Base-by-base conservation (phyloP, 2,888 invertebrate genomes). In the Ochropleura leucogaster region DNA sequence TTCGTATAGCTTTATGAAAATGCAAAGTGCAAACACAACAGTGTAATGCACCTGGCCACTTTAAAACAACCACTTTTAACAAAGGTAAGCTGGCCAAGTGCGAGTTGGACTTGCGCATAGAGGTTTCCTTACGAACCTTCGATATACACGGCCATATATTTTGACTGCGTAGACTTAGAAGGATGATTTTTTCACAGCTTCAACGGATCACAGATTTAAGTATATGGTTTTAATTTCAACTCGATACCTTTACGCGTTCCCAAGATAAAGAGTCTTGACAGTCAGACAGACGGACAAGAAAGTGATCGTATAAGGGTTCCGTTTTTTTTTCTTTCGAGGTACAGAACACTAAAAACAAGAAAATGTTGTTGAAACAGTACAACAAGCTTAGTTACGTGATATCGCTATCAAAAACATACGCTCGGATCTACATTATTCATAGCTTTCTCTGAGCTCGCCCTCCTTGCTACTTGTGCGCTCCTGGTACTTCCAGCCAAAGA, bases 361-460 rank as follows among this genome's bases (percentile, higher is more conserved):
- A 77, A 74, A 53, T 60, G 55, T 70, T 60, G 8, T 46, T 60
- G 55, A 64, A 82, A 78, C 60, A 57, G 63, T 47, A 77, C 64
- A 72, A 74, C 60, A 10, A 70, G 69, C 67, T 83, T 68, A 59
- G 72, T 79, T 70, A 55, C 69, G 77, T 63, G 59, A 66, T 81
- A 77, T 74, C 60, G 72, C 72, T 84, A 74, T 74, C 82, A 81
- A 78, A 77, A 84, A 85, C 74, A 82, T 81, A 81, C 78, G 65
- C 60, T 70, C 10, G 71, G 72, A 65, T 69, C n/a, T 83, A 82
- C 83, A 83, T 83, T 83, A 83, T 85, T 83, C 85, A 83, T 83
- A 67, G 67, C 60, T 77, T 72, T 82, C 74, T 77, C 59, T 62
- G 76, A 68, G 62, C 40, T 30, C 65, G 40, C 44, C 44, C 74